Percentiles rank a stretch among this genome's conserved stretches.
These are phyloP conservation scores for Corvus hawaiiensis DNA, from an alignment of 2,113 vertebrate genomes.

Conservation along the genomic window DNA sequence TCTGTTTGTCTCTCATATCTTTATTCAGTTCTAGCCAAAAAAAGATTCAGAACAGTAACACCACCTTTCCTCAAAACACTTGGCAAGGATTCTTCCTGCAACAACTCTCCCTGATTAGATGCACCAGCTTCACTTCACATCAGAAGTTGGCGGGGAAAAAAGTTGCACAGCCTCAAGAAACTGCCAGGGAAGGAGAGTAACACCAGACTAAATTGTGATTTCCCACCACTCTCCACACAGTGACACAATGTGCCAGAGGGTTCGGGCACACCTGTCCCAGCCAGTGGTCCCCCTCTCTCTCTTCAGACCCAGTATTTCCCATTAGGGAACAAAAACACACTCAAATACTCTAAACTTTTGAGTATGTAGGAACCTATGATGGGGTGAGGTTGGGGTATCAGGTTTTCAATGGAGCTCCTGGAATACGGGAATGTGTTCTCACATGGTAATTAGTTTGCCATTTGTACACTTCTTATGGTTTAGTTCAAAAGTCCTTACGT, in stretches of 20 bases:
- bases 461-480: background rate
- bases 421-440: background rate
- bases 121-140: background rate
- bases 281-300: background rate
- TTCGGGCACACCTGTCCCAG: background rate
- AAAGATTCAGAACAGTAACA: rapidly evolving
- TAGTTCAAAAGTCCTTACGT: rapidly evolving
- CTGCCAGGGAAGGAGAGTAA: background rate
- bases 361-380: background rate
- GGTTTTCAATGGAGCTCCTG: background rate
- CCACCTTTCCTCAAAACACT: background rate
- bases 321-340: background rate
- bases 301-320: background rate
- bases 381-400: background rate
- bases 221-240: background rate
- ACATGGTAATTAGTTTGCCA: background rate
- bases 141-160: background rate
- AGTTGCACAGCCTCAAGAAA: background rate
- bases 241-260: rapidly evolving
- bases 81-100: background rate
- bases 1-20: background rate
- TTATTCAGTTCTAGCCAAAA: background rate
- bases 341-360: background rate
- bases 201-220: background rate
- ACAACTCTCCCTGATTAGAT: background rate